Percentiles rank a stretch among this genome's conserved stretches.
Evolutionary conservation across 2,797 vertebrate species (phyloP).

Genomic region (Petrocephalus sullivani): DNA sequence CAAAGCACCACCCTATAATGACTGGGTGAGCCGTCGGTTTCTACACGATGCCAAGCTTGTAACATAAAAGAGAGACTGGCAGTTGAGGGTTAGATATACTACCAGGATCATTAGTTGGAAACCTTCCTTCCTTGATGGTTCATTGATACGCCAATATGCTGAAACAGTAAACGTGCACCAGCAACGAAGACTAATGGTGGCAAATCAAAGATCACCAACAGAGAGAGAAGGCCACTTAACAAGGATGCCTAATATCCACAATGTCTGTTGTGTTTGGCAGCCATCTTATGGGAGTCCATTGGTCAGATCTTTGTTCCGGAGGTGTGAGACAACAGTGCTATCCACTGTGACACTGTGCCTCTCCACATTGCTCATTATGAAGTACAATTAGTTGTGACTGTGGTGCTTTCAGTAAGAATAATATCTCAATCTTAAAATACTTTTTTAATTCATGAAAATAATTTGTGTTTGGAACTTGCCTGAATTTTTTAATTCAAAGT

Average conservation of each 20-base stretch:
- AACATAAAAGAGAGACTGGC: not conserved
- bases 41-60: not conserved
- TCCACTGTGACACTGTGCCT: not conserved
- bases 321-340: not conserved
- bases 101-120: not conserved
- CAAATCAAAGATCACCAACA: not conserved
- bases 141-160: not conserved
- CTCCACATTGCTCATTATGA: not conserved
- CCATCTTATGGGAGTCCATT: not conserved
- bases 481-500: not conserved
- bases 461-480: not conserved
- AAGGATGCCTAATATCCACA: not conserved
- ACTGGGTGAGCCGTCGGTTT: not conserved
- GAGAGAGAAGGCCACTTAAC: not conserved
- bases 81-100: not conserved
- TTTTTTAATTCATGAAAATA: not conserved
- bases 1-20: not conserved
- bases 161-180: not conserved
- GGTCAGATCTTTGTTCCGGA: not conserved
- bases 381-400: not conserved
- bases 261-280: not conserved
- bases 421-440: not conserved
- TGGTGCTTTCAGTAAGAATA: not conserved
- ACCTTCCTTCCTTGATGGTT: not conserved
- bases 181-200: not conserved